Percentiles rank a stretch among this genome's conserved stretches.
Conservation (phyloP, 2,113 vertebrate species). For the Casuarius casuarius region DNA sequence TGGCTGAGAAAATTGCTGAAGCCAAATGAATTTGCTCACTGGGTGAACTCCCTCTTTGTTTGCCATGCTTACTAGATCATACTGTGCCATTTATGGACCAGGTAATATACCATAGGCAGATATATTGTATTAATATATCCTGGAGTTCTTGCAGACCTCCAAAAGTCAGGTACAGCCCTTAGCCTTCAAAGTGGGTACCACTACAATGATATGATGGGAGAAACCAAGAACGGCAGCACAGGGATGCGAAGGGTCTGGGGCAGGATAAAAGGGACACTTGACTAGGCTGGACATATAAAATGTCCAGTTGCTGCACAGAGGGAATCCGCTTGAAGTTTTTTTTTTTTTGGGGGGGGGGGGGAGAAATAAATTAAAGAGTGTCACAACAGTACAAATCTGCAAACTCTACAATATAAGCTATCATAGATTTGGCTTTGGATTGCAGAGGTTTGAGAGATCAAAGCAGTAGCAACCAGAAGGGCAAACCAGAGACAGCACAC, state of each 20-base stretch:
- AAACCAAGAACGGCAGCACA: background rate
- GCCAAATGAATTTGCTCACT: background rate
- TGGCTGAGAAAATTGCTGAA: background rate
- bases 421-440: background rate
- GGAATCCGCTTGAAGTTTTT: background rate
- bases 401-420: background rate
- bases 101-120: background rate
- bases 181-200: background rate
- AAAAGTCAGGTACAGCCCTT: background rate
- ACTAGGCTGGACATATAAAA: background rate
- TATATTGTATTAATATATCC: background rate
- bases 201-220: background rate
- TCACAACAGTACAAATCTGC: background rate
- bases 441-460: slow-evolving; percentile 49
- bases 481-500: slow-evolving; percentile 15
- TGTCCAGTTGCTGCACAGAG: background rate
- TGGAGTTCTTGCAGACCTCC: background rate
- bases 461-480: slow-evolving; percentile 48
- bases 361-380: background rate
- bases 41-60: background rate
- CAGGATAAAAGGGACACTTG: background rate
- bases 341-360: background rate
- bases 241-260: background rate
- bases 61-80: background rate
- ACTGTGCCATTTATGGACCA: no score